Evolutionary conservation across 2,888 invertebrate genomes (phyloP), one percentile per base, ranked within the genome.

Genomic region (Ceramica pisi): DNA sequence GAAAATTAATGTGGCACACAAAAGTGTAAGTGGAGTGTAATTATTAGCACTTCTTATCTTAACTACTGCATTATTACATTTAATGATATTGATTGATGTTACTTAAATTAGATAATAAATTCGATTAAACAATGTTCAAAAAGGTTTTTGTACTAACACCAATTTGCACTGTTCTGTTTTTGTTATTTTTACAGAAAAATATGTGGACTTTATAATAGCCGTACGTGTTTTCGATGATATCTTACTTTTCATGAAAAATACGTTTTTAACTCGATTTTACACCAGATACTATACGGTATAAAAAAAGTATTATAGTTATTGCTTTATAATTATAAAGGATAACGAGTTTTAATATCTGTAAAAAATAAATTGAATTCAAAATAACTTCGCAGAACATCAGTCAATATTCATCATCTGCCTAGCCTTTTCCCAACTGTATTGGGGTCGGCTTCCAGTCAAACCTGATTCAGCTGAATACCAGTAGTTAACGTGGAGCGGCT

Each of bases 31-130:
- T 61, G 16, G 8, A 38, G 1, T 0, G 14, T 51, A 72, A 55
- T 72, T 63, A 38, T 71, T 60, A 50, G 44, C 50, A 60, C 35
- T 65, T 51, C 21, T 72, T 78, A 78, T 75, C 78, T 78, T 51
- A 60, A 78, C 66, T 46, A 65, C 48, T 44, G 1, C 9, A 23
- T 41, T 38, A 57, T 50, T 35, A 19, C 2, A n/a, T 2, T 19
- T 50, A 50, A 78, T 44, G 1, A 46, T 53, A 44, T 55, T 50
- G n/a, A 72, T 62, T 26, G 14, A 78, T 65, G 31, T 65, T 23
- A 65, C 59, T 59, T 64, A 41, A 7, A 38, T 57, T 57, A 35
- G 14, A 63, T 63, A 26, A n/a, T 51, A 71, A 41, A 63, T 41
- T 57, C 35, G 4, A 75, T 51, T 51, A 31, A 23, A 51, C 12